A percentile compares a stretch with the other conserved stretches of the same genome.
Evolutionary conservation across 2,888 invertebrate species (phyloP).

Genomic region (Cosmia pyralina): DNA sequence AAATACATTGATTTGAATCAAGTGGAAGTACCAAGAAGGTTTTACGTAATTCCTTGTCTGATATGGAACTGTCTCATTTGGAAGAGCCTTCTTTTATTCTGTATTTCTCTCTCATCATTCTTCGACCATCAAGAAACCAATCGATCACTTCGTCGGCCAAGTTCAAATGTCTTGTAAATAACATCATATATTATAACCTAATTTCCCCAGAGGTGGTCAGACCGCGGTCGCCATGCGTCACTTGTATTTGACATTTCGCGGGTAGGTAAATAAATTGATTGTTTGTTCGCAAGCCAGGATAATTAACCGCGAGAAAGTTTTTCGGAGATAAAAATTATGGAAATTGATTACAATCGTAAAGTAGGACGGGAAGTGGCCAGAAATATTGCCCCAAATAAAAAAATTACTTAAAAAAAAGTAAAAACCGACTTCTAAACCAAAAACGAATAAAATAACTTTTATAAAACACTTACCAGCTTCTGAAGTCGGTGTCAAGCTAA

Average conservation of each 20-base stretch:
- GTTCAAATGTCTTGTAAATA: conserved; percentile 47
- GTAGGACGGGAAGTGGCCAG: background rate
- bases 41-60: background rate
- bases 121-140: conserved; percentile 8
- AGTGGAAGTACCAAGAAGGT: background rate
- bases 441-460: too few relatives aligned
- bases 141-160: conserved; percentile 19
- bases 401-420: too few relatives aligned
- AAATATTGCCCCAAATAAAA: background rate
- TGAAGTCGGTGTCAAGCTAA: too few relatives aligned
- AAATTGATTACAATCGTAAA: background rate
- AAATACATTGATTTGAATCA: conserved; percentile 14
- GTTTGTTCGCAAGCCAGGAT: background rate
- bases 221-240: conserved; percentile 21
- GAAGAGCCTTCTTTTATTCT: background rate
- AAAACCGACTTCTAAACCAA: too few relatives aligned
- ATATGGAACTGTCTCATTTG: background rate
- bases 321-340: background rate
- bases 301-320: background rate
- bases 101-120: conserved; percentile 12
- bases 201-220: conserved; percentile 51
- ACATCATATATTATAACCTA: conserved; percentile 43
- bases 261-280: conserved; percentile 34
- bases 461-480: too few relatives aligned
- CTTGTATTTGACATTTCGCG: conserved; percentile 34